A percentile compares a stretch with the other conserved stretches of the same genome.
phyloP scores from a whole-genome alignment of 2,113 vertebrate genomes.

The Phrynocephalus versicolor region DNA sequence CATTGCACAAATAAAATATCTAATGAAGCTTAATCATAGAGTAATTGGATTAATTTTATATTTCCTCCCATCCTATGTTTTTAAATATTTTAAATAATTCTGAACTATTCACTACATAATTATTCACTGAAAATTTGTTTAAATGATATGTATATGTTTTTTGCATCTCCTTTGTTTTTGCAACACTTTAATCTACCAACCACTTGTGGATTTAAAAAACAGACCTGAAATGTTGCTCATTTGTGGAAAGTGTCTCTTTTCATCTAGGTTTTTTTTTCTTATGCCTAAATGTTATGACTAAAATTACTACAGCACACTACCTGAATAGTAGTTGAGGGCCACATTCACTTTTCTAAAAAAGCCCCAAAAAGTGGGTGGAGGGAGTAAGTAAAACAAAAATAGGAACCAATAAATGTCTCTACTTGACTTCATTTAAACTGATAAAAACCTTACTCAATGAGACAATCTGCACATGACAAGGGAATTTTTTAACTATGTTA shows the following conservation, averaged over 20 bases:
- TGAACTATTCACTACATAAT: constrained; percentile 29
- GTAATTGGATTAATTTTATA: neutral
- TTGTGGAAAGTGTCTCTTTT: constrained; percentile 24
- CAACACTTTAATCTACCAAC: constrained; percentile 59
- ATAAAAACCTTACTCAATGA: constrained; percentile 34
- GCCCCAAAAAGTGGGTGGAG: neutral
- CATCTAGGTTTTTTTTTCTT: constrained; percentile 39
- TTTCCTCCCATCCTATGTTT: constrained; percentile 23
- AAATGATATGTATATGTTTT: constrained; percentile 25
- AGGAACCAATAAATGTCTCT: neutral
- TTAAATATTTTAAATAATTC: constrained; percentile 40
- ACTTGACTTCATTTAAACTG: neutral
- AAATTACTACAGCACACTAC: neutral
- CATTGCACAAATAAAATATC: constrained; percentile 35
- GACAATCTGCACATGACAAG: neutral
- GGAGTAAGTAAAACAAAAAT: neutral
- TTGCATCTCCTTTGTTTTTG: constrained; percentile 26
- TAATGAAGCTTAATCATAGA: neutral
- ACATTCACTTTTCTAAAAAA: neutral
- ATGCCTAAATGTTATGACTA: constrained; percentile 30
- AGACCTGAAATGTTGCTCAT: neutral
- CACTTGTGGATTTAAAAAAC: constrained; percentile 45
- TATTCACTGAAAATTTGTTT: constrained; percentile 44
- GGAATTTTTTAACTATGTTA: neutral
- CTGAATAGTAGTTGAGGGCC: neutral